Evolutionary conservation across 1,140 invertebrate species (phyloP).

Genomic region (Akabosia matsudoensis): DNA sequence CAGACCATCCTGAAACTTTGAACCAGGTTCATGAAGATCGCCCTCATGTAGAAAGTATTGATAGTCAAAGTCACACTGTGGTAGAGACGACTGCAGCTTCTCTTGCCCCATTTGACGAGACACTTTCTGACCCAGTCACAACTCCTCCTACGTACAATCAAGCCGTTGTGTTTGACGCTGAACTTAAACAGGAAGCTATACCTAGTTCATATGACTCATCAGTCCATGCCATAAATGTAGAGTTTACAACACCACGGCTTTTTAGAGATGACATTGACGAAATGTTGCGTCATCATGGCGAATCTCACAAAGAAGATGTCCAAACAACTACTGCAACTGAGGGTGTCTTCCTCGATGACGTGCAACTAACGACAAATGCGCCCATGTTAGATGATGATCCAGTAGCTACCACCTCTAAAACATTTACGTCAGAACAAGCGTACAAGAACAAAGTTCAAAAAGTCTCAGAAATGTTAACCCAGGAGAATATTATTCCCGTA

Average conservation of each 20-base stretch:
- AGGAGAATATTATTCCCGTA: background rate
- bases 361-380: background rate
- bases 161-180: background rate
- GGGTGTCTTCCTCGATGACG: background rate
- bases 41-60: background rate
- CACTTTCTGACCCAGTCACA: too few relatives aligned
- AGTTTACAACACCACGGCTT: background rate
- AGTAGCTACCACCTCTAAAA: background rate
- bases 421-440: background rate
- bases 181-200: background rate
- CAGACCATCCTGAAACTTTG: background rate
- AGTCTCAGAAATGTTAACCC: background rate
- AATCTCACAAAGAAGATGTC: background rate
- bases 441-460: slow-evolving; percentile 15
- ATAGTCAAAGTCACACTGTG: background rate
- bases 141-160: too few relatives aligned
- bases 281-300: background rate
- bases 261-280: background rate
- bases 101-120: too few relatives aligned
- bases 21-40: background rate
- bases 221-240: background rate
- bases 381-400: slow-evolving; percentile 1
- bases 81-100: background rate
- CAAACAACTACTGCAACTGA: background rate
- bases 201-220: background rate